These are phyloP conservation scores for Mormyrus iriodes DNA, from an alignment of 2,113 vertebrate genomes.

Conservation along the genomic window DNA sequence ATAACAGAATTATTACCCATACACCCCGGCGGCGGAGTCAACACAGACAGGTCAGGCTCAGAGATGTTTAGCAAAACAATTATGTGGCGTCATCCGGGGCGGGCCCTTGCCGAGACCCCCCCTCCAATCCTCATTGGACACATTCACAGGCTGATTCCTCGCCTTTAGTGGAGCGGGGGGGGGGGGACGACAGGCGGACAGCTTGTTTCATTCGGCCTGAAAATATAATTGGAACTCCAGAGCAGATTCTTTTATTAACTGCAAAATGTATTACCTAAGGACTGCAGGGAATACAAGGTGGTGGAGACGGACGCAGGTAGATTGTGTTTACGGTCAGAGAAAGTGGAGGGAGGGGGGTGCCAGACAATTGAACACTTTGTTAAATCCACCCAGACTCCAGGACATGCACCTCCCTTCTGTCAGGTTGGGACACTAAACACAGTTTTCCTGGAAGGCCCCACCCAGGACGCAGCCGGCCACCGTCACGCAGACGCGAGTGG, in stretches of 20 bases:
- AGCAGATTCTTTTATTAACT: constrained; percentile 31
- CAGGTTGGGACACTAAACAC: constrained; percentile 34
- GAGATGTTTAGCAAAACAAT: constrained; percentile 23
- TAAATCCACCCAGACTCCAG: constrained; percentile 36
- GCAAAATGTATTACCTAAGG: constrained; percentile 35
- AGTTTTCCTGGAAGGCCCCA: constrained; percentile 24
- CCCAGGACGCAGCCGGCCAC: neutral
- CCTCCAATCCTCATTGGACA: constrained; percentile 8
- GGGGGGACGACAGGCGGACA: constrained; percentile 29
- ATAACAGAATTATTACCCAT: neutral
- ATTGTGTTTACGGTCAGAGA: constrained; percentile 37
- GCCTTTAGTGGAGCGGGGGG: constrained; percentile 8
- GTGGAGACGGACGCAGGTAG: constrained; percentile 27
- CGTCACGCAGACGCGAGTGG: constrained; percentile 21
- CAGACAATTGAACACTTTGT: constrained; percentile 36
- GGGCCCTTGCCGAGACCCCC: constrained; percentile 21
- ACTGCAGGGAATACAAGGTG: constrained; percentile 36
- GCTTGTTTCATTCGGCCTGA: constrained; percentile 36
- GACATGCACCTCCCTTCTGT: constrained; percentile 38
- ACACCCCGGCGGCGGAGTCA: neutral
- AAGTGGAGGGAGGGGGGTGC: constrained; percentile 16
- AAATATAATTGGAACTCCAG: constrained; percentile 41
- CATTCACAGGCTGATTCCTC: constrained; percentile 21
- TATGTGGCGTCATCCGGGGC: constrained; percentile 11
- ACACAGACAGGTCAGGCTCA: neutral